Evolutionary conservation across 2,113 vertebrate genomes (phyloP).

Genomic region (Gymnarchus niloticus): DNA sequence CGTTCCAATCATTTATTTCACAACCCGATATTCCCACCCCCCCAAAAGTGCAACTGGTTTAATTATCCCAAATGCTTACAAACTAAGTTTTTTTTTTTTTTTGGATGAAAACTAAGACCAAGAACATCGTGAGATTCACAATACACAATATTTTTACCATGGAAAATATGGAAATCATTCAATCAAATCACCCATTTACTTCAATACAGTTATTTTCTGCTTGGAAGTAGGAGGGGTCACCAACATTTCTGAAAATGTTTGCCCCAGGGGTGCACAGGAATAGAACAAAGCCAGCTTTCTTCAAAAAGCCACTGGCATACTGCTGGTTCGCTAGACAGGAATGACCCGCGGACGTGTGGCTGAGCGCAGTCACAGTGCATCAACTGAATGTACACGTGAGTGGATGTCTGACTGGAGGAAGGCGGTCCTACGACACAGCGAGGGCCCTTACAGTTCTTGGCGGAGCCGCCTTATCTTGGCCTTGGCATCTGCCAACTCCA

Average conservation of each 20-base stretch:
- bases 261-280: background rate
- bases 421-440: background rate
- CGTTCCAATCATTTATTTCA: background rate
- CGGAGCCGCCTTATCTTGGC: conserved; percentile 89
- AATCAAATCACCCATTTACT: background rate
- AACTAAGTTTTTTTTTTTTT: background rate
- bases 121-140: background rate
- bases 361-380: too few species aligned
- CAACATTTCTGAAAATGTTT: background rate
- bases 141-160: background rate
- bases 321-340: background rate
- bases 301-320: background rate
- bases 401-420: background rate
- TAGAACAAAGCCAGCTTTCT: background rate
- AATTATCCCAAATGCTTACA: background rate
- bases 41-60: background rate
- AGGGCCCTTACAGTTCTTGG: conserved; percentile 85
- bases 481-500: conserved; percentile 94
- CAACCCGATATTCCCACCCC: too few species aligned
- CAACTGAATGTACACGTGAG: too few species aligned
- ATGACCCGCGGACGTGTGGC: background rate
- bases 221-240: background rate
- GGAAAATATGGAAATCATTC: background rate
- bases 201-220: background rate
- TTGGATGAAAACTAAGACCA: background rate